Conservation (phyloP, 2,113 vertebrate species). For the Cololabis saira region DNA sequence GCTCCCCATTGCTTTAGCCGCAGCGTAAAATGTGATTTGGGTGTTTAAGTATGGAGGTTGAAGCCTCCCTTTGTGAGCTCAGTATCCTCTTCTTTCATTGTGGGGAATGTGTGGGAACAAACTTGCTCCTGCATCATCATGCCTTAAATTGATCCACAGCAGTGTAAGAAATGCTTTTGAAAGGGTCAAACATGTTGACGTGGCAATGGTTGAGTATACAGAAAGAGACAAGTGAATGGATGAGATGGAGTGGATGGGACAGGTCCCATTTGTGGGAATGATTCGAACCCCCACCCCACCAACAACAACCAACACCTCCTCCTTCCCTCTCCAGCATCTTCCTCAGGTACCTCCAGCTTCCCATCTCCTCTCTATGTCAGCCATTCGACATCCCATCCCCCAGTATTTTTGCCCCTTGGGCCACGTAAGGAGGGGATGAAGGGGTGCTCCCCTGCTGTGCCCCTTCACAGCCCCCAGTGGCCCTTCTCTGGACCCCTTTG, state of each 20-base stretch:
- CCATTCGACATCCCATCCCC: slow-evolving; percentile 61
- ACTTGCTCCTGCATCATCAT: slow-evolving; percentile 19
- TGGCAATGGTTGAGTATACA: slow-evolving; percentile 12
- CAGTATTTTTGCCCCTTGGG: slow-evolving; percentile 70
- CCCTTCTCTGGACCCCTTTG: slow-evolving; percentile 88
- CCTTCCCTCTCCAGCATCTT: slow-evolving; percentile 53
- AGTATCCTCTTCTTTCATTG: slow-evolving; percentile 69
- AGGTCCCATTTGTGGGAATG: slow-evolving; percentile 50
- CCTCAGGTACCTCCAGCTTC: slow-evolving; percentile 75
- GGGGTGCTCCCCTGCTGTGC: slow-evolving; percentile 93
- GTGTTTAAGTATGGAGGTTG: slow-evolving; percentile 78
- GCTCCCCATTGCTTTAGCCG: slow-evolving; percentile 73
- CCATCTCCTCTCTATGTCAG: slow-evolving; percentile 62
- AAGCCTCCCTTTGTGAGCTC: slow-evolving; percentile 74
- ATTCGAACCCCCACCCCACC: slow-evolving; percentile 6
- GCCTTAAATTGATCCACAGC: slow-evolving; percentile 22
- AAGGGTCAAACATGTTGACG: slow-evolving; percentile 29
- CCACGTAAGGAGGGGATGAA: slow-evolving; percentile 84
- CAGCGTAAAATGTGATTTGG: slow-evolving; percentile 81
- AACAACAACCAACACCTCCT: slow-evolving; percentile 32
- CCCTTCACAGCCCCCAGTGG: slow-evolving; percentile 83
- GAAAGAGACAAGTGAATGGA: slow-evolving; percentile 38
- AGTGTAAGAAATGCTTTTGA: slow-evolving; percentile 17
- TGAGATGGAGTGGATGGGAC: slow-evolving; percentile 47
- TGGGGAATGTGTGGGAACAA: slow-evolving; percentile 74